Base-by-base conservation (phyloP, 2,113 vertebrate species). In the Onychorhynchus coronatus region DNA sequence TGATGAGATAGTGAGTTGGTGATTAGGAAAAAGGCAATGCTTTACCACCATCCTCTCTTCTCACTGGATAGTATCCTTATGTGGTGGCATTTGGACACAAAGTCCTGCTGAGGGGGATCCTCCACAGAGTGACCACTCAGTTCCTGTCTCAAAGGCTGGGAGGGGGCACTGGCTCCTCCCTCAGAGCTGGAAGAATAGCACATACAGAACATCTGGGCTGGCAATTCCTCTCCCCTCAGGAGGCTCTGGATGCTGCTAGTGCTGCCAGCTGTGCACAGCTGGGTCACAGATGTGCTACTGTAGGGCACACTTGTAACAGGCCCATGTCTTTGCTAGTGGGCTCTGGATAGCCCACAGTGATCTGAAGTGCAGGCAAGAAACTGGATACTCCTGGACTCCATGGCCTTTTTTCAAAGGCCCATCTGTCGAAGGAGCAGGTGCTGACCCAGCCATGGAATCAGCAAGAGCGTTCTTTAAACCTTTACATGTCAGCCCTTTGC, bases 221-320 rank as follows among this genome's bases (percentile, higher is more conserved):
- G 25, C 0, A 0, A 85, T 72, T 85, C n/a, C 14, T 93, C 8
- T 89, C 9, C 31, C 4, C 23, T 89, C 3, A 3, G 61, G 20
- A 91, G 24, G n/a, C 17, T 74, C 58, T 73, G 21, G n/a, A 66
- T 85, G 33, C 58, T 95, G 41, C 74, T 25, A 31, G 47, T 75
- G 80, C 73, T 89, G 86, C 70, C 94, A 91, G 50, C 9, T 65
- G 39, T 65, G 39, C 6, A 23, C 52, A 68, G 39, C 39, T 72
- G 53, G 8, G 31, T 62, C 59, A 88, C 49, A 76, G 61, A 87
- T 82, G 37, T 82, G 65, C 65, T 82, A 25, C 85, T 53, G 13
- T 5, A 1, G 22, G 37, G 20, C 28, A 76, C 31, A 37, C 20
- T 55, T 35, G 52, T 31, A 76, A 44, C 17, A 27, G 74, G 58